Conservation (phyloP, 2,113 vertebrate species). For the Anseranas semipalmata region DNA sequence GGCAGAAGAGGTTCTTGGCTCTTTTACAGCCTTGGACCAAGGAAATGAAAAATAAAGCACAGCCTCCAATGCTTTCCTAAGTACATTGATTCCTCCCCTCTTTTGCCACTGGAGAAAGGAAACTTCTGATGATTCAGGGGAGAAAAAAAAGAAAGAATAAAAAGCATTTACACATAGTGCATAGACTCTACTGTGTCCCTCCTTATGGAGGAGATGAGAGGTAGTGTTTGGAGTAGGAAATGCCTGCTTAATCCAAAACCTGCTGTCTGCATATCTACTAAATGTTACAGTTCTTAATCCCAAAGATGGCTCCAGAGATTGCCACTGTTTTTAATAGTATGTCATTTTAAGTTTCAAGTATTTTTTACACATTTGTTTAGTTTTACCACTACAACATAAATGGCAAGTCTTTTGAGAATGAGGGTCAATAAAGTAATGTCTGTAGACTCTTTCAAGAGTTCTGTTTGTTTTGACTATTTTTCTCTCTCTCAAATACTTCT, state of each 20-base stretch:
- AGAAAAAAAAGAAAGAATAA: not conserved
- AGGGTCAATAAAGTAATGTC: not conserved
- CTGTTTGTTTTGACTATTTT: not conserved
- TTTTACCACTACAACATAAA: not conserved
- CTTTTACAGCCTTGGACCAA: not conserved
- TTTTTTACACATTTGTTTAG: not conserved
- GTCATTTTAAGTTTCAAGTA: not conserved
- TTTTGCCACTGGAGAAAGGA: not conserved
- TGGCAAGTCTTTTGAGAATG: not conserved
- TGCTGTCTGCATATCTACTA: not conserved
- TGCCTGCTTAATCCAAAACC: not conserved
- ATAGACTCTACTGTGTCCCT: not conserved
- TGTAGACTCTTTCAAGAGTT: not conserved
- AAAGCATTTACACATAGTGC: not conserved
- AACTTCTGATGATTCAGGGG: not conserved
- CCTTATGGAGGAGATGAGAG: not conserved
- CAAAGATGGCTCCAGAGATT: not conserved
- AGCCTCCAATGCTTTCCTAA: not conserved
- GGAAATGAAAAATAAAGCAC: conserved; percentile 2
- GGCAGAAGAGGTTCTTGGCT: conserved; percentile 19
- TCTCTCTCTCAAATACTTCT: not conserved
- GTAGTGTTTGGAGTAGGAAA: not conserved
- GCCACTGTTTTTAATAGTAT: not conserved
- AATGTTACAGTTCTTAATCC: not conserved
- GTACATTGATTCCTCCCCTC: not conserved